Percentiles rank a stretch among this genome's conserved stretches.
These are phyloP conservation scores for Drosophila trichaetosa DNA, from an alignment of 2,888 invertebrate genomes.

Conservation along the genomic window DNA sequence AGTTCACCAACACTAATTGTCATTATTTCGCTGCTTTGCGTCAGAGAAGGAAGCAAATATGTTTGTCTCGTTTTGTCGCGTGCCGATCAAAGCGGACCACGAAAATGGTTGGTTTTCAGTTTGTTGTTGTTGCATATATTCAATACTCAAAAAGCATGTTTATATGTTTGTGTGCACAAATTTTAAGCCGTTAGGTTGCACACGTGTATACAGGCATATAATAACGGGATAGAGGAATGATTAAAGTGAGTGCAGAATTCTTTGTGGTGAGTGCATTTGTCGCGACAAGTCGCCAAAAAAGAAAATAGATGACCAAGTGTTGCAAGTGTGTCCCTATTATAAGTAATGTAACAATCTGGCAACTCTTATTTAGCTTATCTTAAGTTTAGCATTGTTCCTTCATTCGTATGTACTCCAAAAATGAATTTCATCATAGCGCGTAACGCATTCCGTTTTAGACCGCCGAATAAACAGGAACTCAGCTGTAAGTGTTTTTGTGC, in stretches of 20 bases:
- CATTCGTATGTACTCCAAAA: too few relatives aligned
- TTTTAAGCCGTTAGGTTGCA: not conserved
- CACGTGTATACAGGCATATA: not conserved
- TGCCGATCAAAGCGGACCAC: not conserved
- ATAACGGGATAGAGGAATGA: not conserved
- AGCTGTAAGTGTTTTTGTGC: not conserved
- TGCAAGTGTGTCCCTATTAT: too few relatives aligned
- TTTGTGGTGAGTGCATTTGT: not conserved
- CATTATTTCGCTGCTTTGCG: not conserved
- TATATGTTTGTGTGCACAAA: not conserved
- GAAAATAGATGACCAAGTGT: not conserved
- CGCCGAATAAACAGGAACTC: too few relatives aligned
- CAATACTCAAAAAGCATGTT: not conserved
- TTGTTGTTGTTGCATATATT: not conserved
- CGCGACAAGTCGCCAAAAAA: not conserved
- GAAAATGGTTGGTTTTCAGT: not conserved
- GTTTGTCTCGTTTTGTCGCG: not conserved
- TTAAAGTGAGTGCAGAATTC: not conserved
- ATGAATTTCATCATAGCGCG: too few relatives aligned
- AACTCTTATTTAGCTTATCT: too few relatives aligned
- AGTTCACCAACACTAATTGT: not conserved
- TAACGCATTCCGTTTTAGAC: too few relatives aligned
- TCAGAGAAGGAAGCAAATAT: not conserved
- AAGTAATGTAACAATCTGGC: too few relatives aligned
- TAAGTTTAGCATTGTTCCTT: too few relatives aligned